Conservation (phyloP, 1,140 invertebrate genomes). For the Drosophila ercepeae region DNA sequence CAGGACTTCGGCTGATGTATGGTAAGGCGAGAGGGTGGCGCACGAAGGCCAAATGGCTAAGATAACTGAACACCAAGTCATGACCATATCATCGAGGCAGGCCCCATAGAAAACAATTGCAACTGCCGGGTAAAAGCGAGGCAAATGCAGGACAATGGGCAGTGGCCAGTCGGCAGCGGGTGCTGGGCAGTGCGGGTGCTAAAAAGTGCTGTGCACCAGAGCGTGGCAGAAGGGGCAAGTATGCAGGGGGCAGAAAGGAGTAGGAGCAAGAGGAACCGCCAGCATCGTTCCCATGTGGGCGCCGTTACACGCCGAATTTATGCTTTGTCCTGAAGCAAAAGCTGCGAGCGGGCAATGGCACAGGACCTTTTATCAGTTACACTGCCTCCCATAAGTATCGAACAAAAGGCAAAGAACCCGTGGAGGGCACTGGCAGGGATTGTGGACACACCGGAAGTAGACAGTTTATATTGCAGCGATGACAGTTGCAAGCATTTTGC, state of each 20-base stretch:
- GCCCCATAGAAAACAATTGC: slow-evolving; percentile 71
- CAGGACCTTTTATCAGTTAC: slow-evolving; percentile 31
- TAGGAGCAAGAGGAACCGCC: neutral
- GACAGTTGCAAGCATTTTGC: slow-evolving; percentile 47
- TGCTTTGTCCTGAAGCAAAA: slow-evolving; percentile 40
- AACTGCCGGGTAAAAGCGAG: slow-evolving; percentile 32
- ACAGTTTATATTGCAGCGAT: slow-evolving; percentile 48
- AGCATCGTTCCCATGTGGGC: slow-evolving; percentile 36
- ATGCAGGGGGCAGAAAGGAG: neutral
- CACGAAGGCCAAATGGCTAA: slow-evolving; percentile 22
- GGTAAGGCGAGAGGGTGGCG: neutral
- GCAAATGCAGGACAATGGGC: slow-evolving; percentile 40
- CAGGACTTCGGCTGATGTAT: neutral
- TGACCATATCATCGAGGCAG: slow-evolving; percentile 64
- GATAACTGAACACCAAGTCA: slow-evolving; percentile 62
- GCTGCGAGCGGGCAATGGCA: slow-evolving; percentile 18
- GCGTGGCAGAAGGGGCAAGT: neutral
- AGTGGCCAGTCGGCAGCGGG: slow-evolving; percentile 6
- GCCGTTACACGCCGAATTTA: slow-evolving; percentile 42
- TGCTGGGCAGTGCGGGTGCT: slow-evolving; percentile 10
- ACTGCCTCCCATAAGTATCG: slow-evolving; percentile 57
- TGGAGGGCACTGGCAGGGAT: neutral
- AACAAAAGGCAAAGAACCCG: slow-evolving; percentile 50
- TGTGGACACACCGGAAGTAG: slow-evolving; percentile 21
- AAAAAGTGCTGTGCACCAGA: neutral